Evolutionary conservation across 2,113 vertebrate genomes (phyloP), one percentile per base, ranked within the genome.

Genomic region (Passerina amoena): DNA sequence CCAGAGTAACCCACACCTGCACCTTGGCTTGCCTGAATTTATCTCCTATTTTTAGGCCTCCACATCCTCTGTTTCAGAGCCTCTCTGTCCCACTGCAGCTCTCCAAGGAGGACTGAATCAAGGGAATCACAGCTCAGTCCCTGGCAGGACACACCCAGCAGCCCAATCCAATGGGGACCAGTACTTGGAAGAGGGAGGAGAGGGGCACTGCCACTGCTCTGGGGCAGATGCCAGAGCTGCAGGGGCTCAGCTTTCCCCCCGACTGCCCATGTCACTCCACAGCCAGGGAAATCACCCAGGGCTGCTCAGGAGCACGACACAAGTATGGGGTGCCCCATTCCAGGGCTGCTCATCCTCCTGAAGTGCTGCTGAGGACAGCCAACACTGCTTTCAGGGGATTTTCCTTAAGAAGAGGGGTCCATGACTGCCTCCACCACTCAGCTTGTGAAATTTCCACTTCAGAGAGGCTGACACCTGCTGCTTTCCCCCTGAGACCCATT

Each of bases 261-360:
- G 56, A 8, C 14, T 0, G 0, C 10, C 10, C 3, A 1, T 1
- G 2, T 4, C 50, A 11, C 12, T 35, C 47, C 2, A 11, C 16
- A 20, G 24, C 5, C 24, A 30, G 24, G 60, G 15, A 7, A 9
- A 31, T 16, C 42, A 11, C 30, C 24, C 31, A 4, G 8, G 15
- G 42, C 42, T 56, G 69, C 50, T 10, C 38, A 38, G 20, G 18
- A 57, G 4, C 19, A 5, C 0, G 6, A 23, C 14, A 37, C 30
- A 17, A 25, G 10, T 0, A 3, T 7, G 33, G 35, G 10, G 7
- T 56, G 27, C 22, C 7, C 27, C 20, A 8, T 10, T 37, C 12
- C 30, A 2, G 0, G 14, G 23, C 37, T 60, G 30, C 3, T 7
- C 28, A 31, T 2, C 22, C 42, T 75, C 42, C 20, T 15, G 4